phyloP scores from a whole-genome alignment of 2,797 vertebrate species.

The Gallinago nigripennis region DNA sequence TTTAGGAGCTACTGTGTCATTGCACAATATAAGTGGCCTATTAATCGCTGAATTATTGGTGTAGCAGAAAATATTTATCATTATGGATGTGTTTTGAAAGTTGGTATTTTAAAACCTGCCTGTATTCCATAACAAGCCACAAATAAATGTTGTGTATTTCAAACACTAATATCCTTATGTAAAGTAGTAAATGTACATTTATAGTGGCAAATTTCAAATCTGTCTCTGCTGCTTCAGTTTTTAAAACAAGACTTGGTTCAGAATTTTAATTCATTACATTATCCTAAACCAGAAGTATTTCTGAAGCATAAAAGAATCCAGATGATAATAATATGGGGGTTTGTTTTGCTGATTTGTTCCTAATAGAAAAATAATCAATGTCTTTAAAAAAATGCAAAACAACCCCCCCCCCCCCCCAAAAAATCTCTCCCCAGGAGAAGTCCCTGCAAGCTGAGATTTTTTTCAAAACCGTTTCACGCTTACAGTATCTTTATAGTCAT shows the following conservation, averaged over 20 bases:
- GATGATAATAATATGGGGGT: background rate
- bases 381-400: conserved; percentile 9
- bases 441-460: conserved; percentile 35
- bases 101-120: background rate
- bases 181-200: conserved; percentile 10
- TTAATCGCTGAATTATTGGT: conserved; percentile 21
- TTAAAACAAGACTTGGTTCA: conserved; percentile 27
- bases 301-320: conserved; percentile 42
- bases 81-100: background rate
- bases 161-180: conserved; percentile 21
- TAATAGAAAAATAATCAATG: conserved; percentile 38
- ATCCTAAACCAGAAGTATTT: conserved; percentile 39
- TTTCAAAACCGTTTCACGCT: conserved; percentile 17
- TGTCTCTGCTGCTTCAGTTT: conserved; percentile 64
- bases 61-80: conserved; percentile 18
- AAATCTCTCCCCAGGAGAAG: background rate
- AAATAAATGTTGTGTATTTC: conserved; percentile 3
- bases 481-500: conserved; percentile 35
- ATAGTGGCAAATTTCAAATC: conserved; percentile 43
- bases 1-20: conserved; percentile 50
- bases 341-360: conserved; percentile 2
- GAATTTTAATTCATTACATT: conserved; percentile 7
- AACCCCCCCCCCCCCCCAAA: background rate
- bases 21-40: conserved; percentile 50
- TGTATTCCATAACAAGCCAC: conserved; percentile 22